Evolutionary conservation across 1,140 invertebrate species (phyloP).

Genomic region (Lamellibrachia luymesi): DNA sequence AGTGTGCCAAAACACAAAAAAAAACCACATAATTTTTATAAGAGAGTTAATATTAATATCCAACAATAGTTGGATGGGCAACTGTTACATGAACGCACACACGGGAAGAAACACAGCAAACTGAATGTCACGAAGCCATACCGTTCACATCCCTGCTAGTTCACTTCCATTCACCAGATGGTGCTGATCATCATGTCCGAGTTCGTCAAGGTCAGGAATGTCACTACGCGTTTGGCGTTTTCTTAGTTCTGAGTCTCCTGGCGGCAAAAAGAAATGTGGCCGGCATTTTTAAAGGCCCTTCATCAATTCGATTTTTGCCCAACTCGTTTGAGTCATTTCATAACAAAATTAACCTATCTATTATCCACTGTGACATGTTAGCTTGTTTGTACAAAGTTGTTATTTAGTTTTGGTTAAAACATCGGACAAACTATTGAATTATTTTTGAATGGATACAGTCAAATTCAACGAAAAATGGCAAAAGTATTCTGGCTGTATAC

Average conservation of each 20-base stretch:
- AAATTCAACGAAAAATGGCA: no score
- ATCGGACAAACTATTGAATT: no score
- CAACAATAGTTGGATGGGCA: neutral
- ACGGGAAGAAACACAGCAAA: neutral
- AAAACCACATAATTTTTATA: neutral
- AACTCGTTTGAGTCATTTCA: no score
- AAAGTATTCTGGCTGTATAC: no score
- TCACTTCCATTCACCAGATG: conserved; percentile 6
- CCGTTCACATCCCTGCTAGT: neutral
- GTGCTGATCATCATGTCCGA: neutral
- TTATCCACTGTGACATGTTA: no score
- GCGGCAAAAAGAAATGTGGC: neutral
- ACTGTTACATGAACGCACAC: no score
- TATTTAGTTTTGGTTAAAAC: no score
- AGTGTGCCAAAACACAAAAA: no score
- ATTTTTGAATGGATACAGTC: no score
- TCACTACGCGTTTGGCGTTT: neutral
- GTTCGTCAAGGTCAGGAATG: neutral
- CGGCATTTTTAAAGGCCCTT: neutral
- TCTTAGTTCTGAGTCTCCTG: neutral
- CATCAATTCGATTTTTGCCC: neutral
- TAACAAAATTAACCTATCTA: no score
- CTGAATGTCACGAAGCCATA: neutral
- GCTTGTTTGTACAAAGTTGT: no score
- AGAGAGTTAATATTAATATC: neutral